phyloP scores from a whole-genome alignment of 2,888 invertebrate genomes.

The Hyposoter didymator region DNA sequence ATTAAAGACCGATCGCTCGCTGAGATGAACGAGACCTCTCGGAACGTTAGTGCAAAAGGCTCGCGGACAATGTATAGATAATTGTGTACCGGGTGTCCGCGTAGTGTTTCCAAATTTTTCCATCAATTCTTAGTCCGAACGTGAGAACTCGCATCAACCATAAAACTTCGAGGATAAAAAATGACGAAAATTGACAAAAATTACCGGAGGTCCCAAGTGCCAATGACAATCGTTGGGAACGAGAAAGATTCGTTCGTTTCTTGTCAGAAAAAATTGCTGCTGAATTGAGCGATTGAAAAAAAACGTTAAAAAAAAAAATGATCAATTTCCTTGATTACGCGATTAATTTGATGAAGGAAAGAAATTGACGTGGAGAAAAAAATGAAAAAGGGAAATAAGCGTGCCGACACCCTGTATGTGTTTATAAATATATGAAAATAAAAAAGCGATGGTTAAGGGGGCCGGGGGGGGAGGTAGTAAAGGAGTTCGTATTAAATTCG shows the following conservation, averaged over 20 bases:
- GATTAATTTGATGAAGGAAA: neutral
- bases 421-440: neutral
- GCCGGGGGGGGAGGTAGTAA: slow-evolving; percentile 44
- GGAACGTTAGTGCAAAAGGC: slow-evolving; percentile 23
- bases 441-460: neutral
- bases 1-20: slow-evolving; percentile 49
- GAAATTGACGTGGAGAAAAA: neutral
- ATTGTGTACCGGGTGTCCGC: slow-evolving; percentile 14
- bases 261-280: no score
- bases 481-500: slow-evolving; percentile 73
- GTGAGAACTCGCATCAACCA: neutral
- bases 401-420: neutral
- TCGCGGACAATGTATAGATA: neutral
- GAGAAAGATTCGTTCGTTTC: no score
- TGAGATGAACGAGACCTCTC: slow-evolving; percentile 11
- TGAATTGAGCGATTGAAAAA: no score
- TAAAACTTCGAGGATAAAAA: neutral
- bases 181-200: no score
- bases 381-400: neutral
- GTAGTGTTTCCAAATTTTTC: neutral
- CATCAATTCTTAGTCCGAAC: neutral
- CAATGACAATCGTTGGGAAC: no score
- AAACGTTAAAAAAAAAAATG: no score
- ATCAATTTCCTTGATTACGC: no score
- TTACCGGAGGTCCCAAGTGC: no score